Base-by-base conservation (phyloP, 2,888 invertebrate genomes). In the Neoscelio sp. region DNA sequence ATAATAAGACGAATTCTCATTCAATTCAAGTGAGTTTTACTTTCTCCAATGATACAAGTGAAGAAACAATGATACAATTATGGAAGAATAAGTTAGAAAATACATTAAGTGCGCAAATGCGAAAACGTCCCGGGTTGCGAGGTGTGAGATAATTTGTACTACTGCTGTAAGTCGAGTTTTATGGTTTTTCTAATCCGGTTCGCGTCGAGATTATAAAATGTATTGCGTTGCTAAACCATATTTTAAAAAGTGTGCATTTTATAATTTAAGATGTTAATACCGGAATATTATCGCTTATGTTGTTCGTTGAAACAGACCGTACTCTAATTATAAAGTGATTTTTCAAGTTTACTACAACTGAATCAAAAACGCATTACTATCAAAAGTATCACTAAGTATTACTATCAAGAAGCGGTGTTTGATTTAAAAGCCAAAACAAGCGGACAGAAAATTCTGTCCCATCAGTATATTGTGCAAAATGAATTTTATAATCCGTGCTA, bases 11-110 rank as follows among this genome's bases (percentile, higher is more conserved):
- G n/a, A n/a, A n/a, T n/a, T n/a, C n/a, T n/a, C n/a, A n/a, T n/a
- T n/a, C n/a, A n/a, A n/a, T n/a, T n/a, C n/a, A n/a, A n/a, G n/a
- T n/a, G n/a, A n/a, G n/a, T n/a, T n/a, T n/a, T n/a, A n/a, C n/a
- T n/a, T n/a, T n/a, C n/a, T n/a, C n/a, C n/a, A n/a, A n/a, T n/a
- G n/a, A n/a, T n/a, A n/a, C n/a, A n/a, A n/a, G n/a, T n/a, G 65
- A 58, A 12, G 28, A 58, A 58, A 60, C 74, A 65, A 74, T 65
- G 74, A 65, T 58, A 65, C 58, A 74, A 74, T 74, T 74, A 74
- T 23, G 65, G 12, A 33, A 6, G 42, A 8, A 6, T 8, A 13
- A 26, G 15, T 40, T 38, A 3, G 0, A 52, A 8, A 42, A 52
- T 28, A 42, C 60, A 46, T 50, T 65, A 42, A 73, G 58, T 2